Conservation (phyloP, 2,888 invertebrate genomes). For the Hydroisotoma schaefferi region DNA sequence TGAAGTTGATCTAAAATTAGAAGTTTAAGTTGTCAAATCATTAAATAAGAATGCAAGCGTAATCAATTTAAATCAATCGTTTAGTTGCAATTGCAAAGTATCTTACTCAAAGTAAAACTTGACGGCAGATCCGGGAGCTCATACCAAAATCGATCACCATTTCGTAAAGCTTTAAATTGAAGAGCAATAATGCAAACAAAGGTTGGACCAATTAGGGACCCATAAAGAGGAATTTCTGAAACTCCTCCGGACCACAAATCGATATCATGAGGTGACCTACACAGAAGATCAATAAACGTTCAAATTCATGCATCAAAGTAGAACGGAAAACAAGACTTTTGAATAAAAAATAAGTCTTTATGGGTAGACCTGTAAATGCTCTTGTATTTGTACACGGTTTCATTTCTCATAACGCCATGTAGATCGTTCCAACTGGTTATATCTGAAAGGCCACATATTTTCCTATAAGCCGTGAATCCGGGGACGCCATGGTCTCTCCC, state of each 20-base stretch:
- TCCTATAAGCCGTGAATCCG: slow-evolving; percentile 53
- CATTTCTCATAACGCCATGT: slow-evolving; percentile 51
- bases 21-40: neutral
- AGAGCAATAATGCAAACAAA: slow-evolving; percentile 55
- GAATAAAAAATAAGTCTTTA: neutral
- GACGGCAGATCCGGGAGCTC: slow-evolving; percentile 52
- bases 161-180: slow-evolving; percentile 52
- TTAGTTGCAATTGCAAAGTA: neutral
- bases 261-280: slow-evolving; percentile 52
- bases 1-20: slow-evolving; percentile 53
- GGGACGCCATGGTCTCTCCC: slow-evolving; percentile 55
- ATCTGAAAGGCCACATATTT: slow-evolving; percentile 50
- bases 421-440: slow-evolving; percentile 52
- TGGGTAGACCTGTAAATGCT: slow-evolving; percentile 50
- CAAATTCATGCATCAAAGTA: neutral
- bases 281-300: slow-evolving; percentile 2
- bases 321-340: neutral
- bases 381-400: slow-evolving; percentile 51
- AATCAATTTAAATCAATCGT: neutral
- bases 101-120: slow-evolving; percentile 52
- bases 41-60: neutral
- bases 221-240: slow-evolving; percentile 54
- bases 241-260: slow-evolving; percentile 55
- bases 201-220: slow-evolving; percentile 53
- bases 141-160: slow-evolving; percentile 56